Conservation (phyloP, 23 tunicate species). For the Diplosoma virens region DNA sequence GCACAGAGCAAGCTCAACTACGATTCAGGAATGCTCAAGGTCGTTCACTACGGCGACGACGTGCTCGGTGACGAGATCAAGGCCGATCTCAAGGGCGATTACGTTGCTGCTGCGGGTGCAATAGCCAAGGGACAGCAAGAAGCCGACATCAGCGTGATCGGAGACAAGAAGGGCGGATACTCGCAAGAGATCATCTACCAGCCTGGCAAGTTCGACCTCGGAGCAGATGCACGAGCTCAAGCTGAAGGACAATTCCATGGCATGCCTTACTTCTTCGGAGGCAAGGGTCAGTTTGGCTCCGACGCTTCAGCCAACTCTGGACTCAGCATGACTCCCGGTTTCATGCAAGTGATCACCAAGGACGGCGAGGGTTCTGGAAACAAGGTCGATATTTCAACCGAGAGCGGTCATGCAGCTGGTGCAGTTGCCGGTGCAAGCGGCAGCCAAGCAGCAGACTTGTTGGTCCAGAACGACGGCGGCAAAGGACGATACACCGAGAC, state of each 20-base stretch:
- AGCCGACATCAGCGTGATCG: neutral
- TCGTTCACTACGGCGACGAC: constrained; percentile 3
- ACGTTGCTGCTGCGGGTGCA: neutral
- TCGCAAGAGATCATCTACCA: neutral
- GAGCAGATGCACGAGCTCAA: neutral
- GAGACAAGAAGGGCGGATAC: constrained; percentile 18
- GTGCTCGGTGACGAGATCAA: neutral
- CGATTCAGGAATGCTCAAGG: neutral
- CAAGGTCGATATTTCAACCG: neutral
- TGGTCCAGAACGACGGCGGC: neutral
- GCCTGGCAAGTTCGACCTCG: neutral
- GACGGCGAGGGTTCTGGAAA: neutral
- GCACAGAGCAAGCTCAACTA: constrained; percentile 7
- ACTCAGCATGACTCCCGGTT: neutral
- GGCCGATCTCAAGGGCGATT: constrained; percentile 12
- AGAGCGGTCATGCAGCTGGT: constrained; percentile 2
- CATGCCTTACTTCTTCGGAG: neutral
- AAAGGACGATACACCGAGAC: neutral
- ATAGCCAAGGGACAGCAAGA: neutral
- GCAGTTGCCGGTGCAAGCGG: constrained; percentile 15
- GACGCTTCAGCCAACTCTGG: neutral
- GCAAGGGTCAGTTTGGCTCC: constrained; percentile 2
- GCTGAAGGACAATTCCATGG: constrained; percentile 5
- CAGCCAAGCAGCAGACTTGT: constrained; percentile 6
- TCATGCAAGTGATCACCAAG: constrained; percentile 13